Conservation (phyloP, 37 sponge, comb jelly and placozoan genomes). For the Aplysina aerophoba region DNA sequence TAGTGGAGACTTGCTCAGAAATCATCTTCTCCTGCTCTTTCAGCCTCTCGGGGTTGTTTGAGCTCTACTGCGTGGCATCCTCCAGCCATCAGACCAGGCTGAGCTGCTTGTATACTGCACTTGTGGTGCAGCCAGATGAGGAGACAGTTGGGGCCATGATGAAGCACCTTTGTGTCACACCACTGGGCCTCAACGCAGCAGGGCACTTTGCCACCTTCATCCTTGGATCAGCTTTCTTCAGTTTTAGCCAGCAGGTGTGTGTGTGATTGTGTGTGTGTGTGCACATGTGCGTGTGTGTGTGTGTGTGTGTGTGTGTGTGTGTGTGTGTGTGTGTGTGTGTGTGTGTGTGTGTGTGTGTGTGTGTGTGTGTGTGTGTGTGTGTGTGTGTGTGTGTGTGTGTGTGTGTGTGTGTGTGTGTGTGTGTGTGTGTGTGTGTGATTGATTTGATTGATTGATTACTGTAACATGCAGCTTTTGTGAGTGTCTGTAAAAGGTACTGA, state of each 20-base stretch:
- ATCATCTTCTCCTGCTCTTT: neutral
- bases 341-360: slow-evolving; percentile 33
- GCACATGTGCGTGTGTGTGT: slow-evolving; percentile 36
- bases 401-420: no score
- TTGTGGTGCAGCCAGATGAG: neutral
- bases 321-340: slow-evolving; percentile 25
- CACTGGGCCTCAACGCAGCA: neutral
- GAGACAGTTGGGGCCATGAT: neutral
- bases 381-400: no score
- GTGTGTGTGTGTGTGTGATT: no score
- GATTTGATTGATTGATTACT: no score
- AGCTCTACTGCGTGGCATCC: neutral
- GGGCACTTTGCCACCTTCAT: neutral
- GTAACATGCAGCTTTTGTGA: no score
- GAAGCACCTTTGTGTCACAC: neutral
- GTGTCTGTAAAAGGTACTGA: no score
- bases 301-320: slow-evolving; percentile 35
- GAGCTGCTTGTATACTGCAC: slow-evolving; percentile 1
- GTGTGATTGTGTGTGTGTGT: slow-evolving; percentile 40
- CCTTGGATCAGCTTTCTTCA: neutral
- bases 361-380: no score
- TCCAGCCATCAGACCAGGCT: neutral
- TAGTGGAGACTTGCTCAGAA: neutral
- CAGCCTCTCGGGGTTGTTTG: neutral
- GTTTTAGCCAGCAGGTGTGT: neutral